Percentiles rank a stretch among this genome's conserved stretches.
phyloP scores from a whole-genome alignment of 2,113 vertebrate genomes.

The Tragulus kanchil region DNA sequence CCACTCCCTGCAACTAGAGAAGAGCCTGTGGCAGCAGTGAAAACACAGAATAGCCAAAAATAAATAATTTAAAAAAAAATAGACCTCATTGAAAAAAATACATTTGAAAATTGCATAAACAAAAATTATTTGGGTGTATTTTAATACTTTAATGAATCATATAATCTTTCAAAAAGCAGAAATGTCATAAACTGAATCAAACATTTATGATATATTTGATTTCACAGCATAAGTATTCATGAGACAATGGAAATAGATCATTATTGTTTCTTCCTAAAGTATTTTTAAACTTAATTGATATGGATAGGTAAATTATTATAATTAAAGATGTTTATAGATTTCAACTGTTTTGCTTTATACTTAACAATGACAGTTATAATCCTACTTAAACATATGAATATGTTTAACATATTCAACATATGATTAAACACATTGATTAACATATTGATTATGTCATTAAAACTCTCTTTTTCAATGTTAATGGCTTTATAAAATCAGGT shows the following conservation, averaged over 20 bases:
- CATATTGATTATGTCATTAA: constrained; percentile 6
- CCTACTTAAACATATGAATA: not conserved
- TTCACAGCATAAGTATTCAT: not conserved
- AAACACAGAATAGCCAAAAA: no score
- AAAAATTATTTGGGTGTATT: not conserved
- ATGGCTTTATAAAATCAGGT: constrained; percentile 19
- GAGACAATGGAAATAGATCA: not conserved
- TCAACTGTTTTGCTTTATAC: not conserved
- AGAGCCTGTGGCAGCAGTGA: no score
- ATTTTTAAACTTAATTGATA: not conserved
- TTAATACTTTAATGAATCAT: not conserved
- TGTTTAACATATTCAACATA: not conserved
- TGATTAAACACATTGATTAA: no score
- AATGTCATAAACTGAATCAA: not conserved
- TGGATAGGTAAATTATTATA: not conserved
- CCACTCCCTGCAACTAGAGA: no score
- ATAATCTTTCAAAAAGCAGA: not conserved
- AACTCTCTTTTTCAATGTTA: not conserved
- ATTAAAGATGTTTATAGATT: not conserved
- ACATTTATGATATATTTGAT: not conserved
- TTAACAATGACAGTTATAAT: constrained; percentile 3
- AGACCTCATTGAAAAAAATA: no score
- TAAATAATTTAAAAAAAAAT: no score
- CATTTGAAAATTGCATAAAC: not conserved
- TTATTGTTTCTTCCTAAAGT: not conserved